phyloP scores from a whole-genome alignment of 2,113 vertebrate genomes.

The Cardinalis cardinalis region DNA sequence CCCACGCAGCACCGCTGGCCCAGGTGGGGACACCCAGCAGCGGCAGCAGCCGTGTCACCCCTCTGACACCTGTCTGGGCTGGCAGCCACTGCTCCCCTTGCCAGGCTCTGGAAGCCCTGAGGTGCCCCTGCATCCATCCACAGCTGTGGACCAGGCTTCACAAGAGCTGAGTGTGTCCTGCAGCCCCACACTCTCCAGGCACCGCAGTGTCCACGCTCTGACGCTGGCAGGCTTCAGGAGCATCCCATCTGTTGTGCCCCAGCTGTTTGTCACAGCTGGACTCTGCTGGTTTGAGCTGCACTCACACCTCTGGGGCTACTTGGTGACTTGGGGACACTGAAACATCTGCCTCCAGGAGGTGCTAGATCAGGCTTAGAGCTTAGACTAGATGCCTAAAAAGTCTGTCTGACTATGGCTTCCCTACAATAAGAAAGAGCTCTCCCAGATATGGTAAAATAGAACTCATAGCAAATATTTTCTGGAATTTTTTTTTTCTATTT shows the following conservation, averaged over 20 bases:
- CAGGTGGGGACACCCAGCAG: neutral
- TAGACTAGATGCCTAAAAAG: neutral
- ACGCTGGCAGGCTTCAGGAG: neutral
- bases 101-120: neutral
- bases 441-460: neutral
- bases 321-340: neutral
- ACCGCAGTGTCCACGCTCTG: neutral
- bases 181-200: neutral
- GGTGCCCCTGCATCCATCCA: too few species aligned
- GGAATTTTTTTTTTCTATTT: neutral
- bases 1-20: fast-evolving
- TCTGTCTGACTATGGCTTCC: neutral
- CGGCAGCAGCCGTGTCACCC: neutral
- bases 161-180: neutral
- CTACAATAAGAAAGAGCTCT: neutral
- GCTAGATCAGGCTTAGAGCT: neutral
- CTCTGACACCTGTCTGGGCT: neutral
- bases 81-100: neutral
- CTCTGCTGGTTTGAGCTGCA: neutral
- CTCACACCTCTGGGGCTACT: neutral
- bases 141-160: fast-evolving
- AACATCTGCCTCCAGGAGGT: neutral
- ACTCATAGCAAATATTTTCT: neutral
- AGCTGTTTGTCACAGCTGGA: fast-evolving
- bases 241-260: neutral